Evolutionary conservation across 2,888 invertebrate species (phyloP), one percentile per base, ranked within the genome.

Genomic region (Zygaena filipendulae): DNA sequence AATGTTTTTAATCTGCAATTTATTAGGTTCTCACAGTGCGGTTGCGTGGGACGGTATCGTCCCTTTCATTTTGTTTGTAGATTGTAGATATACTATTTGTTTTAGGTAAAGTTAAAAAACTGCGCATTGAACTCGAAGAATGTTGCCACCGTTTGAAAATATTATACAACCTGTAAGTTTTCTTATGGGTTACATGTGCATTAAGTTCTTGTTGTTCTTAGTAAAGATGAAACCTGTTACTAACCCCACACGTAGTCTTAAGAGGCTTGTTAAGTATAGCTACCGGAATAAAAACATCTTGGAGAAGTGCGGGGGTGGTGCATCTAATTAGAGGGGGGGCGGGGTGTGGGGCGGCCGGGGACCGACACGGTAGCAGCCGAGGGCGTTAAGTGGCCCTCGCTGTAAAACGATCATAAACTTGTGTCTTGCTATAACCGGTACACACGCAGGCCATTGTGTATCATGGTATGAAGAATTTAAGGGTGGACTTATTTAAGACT

Each of bases 381-480:
- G 53, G 52, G 61, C 67, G 74, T 59, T 77, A 75, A 77, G 77
- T 77, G 74, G 63, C 68, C 53, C 69, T 63, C 54, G 59, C 62
- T 50, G 63, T 70, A 69, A 70, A 71, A 69, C 70, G 64, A 74
- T 75, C 74, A 74, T 74, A 75, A 74, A 75, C 68, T 66, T 59
- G 60, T 59, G 61, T 61, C 62, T 63, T 53, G 50, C 55, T 52
- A 61, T 61, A 56, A 55, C 56, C 40, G 35, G 67, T 53, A 72
- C 57, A 54, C 47, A 23, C 19, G 38, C 26, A 55, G 19, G 54
- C 16, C 25, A 33, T 36, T 28, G 10, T 49, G 40, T 30, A 32
- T 13, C 3, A 23, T n/a, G 2, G n/a, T n/a, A n/a, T n/a, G n/a
- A n/a, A n/a, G n/a, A n/a, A n/a, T n/a, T 7, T 5, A 6, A 21